phyloP scores from a whole-genome alignment of 2,888 invertebrate genomes.

The Chydorus sphaericus region DNA sequence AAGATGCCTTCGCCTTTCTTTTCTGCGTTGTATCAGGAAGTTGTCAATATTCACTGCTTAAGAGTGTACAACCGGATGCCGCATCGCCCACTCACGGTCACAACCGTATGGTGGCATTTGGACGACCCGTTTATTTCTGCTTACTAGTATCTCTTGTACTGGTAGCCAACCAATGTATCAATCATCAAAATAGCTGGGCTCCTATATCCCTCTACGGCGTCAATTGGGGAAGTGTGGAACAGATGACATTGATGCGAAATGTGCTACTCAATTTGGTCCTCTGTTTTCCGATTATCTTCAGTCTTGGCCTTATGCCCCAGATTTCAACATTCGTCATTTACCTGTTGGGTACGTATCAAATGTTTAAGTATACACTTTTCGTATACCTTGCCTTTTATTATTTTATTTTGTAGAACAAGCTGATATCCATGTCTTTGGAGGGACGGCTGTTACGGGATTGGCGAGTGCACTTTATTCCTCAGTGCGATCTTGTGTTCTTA shows the following conservation, averaged over 20 bases:
- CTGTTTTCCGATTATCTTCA: slow-evolving; percentile 85
- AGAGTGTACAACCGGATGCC: slow-evolving; percentile 97
- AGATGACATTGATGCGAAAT: slow-evolving; percentile 52
- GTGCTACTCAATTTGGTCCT: slow-evolving; percentile 64
- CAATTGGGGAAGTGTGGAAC: slow-evolving; percentile 41
- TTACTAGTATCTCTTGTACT: slow-evolving; percentile 41
- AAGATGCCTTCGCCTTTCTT: slow-evolving; percentile 80
- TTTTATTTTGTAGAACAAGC: slow-evolving; percentile 86
- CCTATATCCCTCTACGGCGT: slow-evolving; percentile 32
- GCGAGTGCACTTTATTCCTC: slow-evolving; percentile 69
- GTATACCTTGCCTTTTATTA: no score
- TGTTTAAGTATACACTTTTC: no score
- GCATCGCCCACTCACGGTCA: slow-evolving; percentile 97
- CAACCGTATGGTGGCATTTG: slow-evolving; percentile 85
- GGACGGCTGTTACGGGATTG: slow-evolving; percentile 72
- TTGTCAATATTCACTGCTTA: slow-evolving; percentile 89
- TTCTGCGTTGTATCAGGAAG: slow-evolving; percentile 97
- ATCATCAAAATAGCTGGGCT: slow-evolving; percentile 28
- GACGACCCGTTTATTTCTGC: slow-evolving; percentile 85
- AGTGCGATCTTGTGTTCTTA: slow-evolving; percentile 59
- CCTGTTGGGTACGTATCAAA: no score
- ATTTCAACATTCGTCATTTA: slow-evolving; percentile 95
- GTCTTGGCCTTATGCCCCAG: slow-evolving; percentile 86
- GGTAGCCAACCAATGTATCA: slow-evolving; percentile 20
- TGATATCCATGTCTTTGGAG: slow-evolving; percentile 79